Conservation (phyloP, 2,888 invertebrate genomes). For the Microctonus brassicae region DNA sequence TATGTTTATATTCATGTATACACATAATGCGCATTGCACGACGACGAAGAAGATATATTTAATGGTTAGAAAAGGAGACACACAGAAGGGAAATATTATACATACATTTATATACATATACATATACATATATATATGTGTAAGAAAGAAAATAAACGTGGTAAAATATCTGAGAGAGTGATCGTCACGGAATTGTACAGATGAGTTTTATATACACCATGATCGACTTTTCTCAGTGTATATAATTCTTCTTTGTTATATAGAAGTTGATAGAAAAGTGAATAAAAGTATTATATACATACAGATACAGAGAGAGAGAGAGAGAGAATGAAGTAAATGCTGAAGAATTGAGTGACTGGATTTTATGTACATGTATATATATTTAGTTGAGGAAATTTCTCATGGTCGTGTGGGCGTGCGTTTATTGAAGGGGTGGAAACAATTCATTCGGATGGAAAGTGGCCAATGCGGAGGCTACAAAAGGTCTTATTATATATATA, state of each 20-base stretch:
- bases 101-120: too few relatives aligned
- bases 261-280: background rate
- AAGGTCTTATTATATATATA: constrained; percentile 22
- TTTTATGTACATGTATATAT: background rate
- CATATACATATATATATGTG: too few relatives aligned
- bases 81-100: too few relatives aligned
- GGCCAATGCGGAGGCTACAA: constrained; percentile 11
- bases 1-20: background rate
- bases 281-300: background rate
- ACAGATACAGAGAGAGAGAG: background rate
- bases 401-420: constrained; percentile 35
- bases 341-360: constrained; percentile 12
- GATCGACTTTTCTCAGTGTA: too few relatives aligned
- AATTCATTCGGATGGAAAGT: constrained; percentile 39
- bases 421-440: constrained; percentile 40
- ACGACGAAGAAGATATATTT: background rate
- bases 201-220: too few relatives aligned
- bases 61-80: background rate
- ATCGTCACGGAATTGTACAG: too few relatives aligned
- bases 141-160: too few relatives aligned
- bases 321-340: background rate
- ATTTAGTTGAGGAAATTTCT: constrained; percentile 31
- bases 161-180: too few relatives aligned
- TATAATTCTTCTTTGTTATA: too few relatives aligned
- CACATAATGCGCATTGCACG: constrained; percentile 7